These are phyloP conservation scores for Pissodes strobi DNA, from an alignment of 1,140 invertebrate genomes.

Conservation along the genomic window DNA sequence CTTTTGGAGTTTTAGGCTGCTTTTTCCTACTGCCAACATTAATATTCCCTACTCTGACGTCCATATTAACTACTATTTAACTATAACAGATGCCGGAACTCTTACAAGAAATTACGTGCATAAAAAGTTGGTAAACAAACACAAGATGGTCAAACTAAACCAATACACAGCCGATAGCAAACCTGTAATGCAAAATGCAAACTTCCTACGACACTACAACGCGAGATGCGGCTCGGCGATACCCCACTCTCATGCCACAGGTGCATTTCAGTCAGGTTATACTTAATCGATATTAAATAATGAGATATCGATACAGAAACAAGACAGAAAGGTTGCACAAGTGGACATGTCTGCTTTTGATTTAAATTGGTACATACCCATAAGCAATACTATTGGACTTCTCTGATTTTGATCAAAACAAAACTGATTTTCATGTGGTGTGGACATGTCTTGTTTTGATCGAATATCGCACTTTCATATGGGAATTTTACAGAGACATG, in stretches of 20 bases:
- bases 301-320: not conserved
- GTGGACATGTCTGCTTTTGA: not conserved
- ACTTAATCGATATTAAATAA: conserved; percentile 2
- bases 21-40: no score
- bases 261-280: not conserved
- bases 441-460: not conserved
- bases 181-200: not conserved
- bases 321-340: not conserved
- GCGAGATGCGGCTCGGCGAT: no score
- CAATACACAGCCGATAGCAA: not conserved
- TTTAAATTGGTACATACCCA: not conserved
- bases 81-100: no score
- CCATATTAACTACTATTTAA: conserved; percentile 1
- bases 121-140: not conserved
- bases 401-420: not conserved
- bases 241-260: not conserved
- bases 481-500: no score
- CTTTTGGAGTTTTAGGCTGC: not conserved
- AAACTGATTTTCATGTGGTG: not conserved
- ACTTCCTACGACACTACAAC: not conserved
- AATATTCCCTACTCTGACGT: not conserved
- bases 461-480: not conserved
- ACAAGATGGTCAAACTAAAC: not conserved
- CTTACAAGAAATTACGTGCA: no score
- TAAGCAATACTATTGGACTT: not conserved